These are phyloP conservation scores for Torymus tubicola DNA, from an alignment of 2,888 invertebrate species.

Conservation along the genomic window DNA sequence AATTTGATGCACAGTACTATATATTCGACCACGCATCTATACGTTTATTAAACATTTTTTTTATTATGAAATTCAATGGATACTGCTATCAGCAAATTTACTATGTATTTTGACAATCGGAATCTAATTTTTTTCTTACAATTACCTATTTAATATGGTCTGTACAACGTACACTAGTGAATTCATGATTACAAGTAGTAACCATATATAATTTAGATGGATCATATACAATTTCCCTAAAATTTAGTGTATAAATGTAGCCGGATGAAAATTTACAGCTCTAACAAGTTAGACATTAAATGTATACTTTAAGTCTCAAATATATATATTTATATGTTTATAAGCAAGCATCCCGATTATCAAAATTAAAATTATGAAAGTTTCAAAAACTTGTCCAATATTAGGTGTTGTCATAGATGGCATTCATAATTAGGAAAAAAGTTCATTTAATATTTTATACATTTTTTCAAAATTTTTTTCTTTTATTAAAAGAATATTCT, in stretches of 20 bases:
- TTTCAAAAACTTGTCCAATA: constrained; percentile 24
- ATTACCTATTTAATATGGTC: constrained; percentile 27
- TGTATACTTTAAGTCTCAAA: constrained; percentile 29
- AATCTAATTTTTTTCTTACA: constrained; percentile 41
- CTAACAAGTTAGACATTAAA: constrained; percentile 28
- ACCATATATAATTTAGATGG: constrained; percentile 1
- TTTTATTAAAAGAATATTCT: constrained; percentile 51
- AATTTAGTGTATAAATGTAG: constrained; percentile 7
- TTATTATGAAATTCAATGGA: constrained; percentile 49
- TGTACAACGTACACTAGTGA: constrained; percentile 45
- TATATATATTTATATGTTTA: constrained; percentile 27
- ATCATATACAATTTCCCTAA: constrained; percentile 34
- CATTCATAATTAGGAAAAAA: constrained; percentile 22
- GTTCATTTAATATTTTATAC: constrained; percentile 9
- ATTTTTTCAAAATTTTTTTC: constrained; percentile 33
- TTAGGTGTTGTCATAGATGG: constrained; percentile 25
- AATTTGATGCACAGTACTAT: constrained; percentile 4
- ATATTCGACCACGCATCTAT: not conserved
- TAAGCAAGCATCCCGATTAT: constrained; percentile 26
- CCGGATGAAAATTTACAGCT: constrained; percentile 10
- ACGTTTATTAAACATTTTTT: constrained; percentile 11
- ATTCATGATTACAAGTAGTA: constrained; percentile 39
- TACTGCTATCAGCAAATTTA: constrained; percentile 29
- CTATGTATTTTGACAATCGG: constrained; percentile 33
- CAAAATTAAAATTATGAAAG: constrained; percentile 7